Conservation (phyloP, 2,797 vertebrate genomes). For the Urosaurus nigricauda region DNA sequence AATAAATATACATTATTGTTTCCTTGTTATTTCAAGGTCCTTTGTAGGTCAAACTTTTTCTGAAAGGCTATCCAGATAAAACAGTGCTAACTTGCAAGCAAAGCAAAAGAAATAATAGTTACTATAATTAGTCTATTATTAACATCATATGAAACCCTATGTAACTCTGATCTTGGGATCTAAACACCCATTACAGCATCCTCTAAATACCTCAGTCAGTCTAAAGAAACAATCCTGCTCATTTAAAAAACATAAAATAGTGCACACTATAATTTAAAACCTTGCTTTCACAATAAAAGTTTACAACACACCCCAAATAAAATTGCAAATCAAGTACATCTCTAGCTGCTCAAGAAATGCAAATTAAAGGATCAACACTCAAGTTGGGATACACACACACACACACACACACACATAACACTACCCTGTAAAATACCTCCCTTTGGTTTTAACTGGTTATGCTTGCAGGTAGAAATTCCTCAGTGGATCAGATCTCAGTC, state of each 20-base stretch:
- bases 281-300: neutral
- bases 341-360: neutral
- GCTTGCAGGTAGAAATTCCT: neutral
- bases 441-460: neutral
- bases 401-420: no score
- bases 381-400: no score
- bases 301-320: neutral
- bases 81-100: neutral
- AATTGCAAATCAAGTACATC: neutral
- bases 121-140: conserved; percentile 3
- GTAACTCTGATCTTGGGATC: neutral
- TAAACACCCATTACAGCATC: neutral
- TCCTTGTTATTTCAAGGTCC: neutral
- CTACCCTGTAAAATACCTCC: neutral
- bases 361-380: neutral
- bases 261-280: neutral
- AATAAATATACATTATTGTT: neutral
- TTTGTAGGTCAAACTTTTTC: conserved; percentile 20
- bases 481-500: neutral
- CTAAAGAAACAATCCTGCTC: neutral
- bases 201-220: conserved; percentile 3
- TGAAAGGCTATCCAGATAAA: conserved; percentile 2
- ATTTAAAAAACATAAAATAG: no score
- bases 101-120: neutral
- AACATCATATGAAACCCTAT: neutral